Evolutionary conservation across 2,797 vertebrate genomes (phyloP).

Genomic region (Gobio occitaniae): DNA sequence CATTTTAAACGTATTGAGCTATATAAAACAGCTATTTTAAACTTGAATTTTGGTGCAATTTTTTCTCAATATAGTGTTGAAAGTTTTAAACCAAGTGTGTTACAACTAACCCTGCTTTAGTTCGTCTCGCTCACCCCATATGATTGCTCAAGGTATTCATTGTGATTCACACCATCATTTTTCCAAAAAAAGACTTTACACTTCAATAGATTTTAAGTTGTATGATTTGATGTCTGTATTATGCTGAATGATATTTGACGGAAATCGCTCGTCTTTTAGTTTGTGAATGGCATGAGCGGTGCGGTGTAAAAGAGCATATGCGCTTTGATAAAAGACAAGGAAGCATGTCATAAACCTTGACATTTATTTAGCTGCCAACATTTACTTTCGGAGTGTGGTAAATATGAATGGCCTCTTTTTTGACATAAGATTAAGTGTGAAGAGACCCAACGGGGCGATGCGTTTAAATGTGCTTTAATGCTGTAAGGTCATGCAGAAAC

Average conservation of each 20-base stretch:
- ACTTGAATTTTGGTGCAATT: too few species aligned
- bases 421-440: slow-evolving; percentile 5
- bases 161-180: not conserved
- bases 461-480: slow-evolving; percentile 17
- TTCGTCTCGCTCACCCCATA: too few species aligned
- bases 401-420: slow-evolving; percentile 10
- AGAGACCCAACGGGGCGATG: not conserved
- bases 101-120: too few species aligned
- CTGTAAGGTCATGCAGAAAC: slow-evolving; percentile 31
- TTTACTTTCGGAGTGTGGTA: slow-evolving; percentile 15
- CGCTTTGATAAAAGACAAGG: not conserved
- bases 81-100: too few species aligned
- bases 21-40: too few species aligned
- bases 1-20: too few species aligned
- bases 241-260: not conserved
- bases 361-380: slow-evolving; percentile 16
- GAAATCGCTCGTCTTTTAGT: not conserved
- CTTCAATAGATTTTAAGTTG: not conserved
- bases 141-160: not conserved
- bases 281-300: not conserved
- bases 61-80: too few species aligned
- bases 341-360: slow-evolving; percentile 16
- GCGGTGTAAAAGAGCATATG: not conserved
- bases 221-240: not conserved
- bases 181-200: not conserved